These are phyloP conservation scores for Agrotis puta DNA, from an alignment of 2,888 invertebrate genomes.

Conservation along the genomic window DNA sequence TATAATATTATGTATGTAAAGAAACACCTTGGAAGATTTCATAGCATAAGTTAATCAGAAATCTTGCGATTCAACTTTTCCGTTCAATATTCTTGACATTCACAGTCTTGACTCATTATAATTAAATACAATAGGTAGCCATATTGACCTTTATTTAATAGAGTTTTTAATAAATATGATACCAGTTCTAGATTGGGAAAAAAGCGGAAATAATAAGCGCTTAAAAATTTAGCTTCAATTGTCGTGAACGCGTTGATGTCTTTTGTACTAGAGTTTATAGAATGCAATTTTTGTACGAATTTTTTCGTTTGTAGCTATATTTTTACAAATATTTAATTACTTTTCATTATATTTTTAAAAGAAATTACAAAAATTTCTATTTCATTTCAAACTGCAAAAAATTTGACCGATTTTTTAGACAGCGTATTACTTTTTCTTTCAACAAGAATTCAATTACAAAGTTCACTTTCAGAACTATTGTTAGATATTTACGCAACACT, in stretches of 20 bases:
- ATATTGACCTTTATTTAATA: conserved; percentile 50
- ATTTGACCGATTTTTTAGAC: conserved; percentile 10
- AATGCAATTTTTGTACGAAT: neutral
- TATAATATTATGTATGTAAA: no score
- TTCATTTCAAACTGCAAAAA: conserved; percentile 18
- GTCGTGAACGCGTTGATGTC: conserved; percentile 77
- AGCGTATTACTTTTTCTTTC: neutral
- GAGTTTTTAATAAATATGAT: conserved; percentile 30
- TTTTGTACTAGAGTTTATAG: conserved; percentile 66
- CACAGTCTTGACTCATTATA: conserved; percentile 7
- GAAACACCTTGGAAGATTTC: neutral
- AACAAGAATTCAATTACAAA: conserved; percentile 30
- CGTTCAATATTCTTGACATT: conserved; percentile 44
- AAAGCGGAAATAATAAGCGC: conserved; percentile 29
- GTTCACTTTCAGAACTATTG: conserved; percentile 19
- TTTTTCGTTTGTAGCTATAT: neutral
- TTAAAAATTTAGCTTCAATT: neutral
- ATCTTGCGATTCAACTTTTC: conserved; percentile 18
- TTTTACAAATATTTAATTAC: neutral
- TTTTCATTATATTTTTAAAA: neutral
- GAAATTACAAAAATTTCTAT: neutral
- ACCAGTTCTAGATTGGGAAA: conserved; percentile 42
- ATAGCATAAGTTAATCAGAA: neutral
- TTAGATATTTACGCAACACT: conserved; percentile 18
- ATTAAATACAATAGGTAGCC: conserved; percentile 33